Percentiles rank a stretch among this genome's conserved stretches.
Evolutionary conservation across 2,888 invertebrate genomes (phyloP).

Genomic region (Slavum lentiscoides): DNA sequence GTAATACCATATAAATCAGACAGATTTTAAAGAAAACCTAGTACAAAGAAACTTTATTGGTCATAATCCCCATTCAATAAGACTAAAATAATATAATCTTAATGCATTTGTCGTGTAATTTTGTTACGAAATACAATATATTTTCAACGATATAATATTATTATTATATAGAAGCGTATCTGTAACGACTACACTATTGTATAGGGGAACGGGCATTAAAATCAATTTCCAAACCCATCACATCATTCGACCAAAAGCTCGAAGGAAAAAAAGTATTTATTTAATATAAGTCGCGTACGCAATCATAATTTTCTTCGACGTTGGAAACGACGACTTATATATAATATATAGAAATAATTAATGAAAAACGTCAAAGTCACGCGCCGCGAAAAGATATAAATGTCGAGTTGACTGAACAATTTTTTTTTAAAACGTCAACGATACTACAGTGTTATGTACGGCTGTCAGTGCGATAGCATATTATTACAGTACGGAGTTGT

Average conservation of each 20-base stretch:
- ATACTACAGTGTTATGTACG: background rate
- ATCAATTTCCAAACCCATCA: background rate
- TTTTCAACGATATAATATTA: background rate
- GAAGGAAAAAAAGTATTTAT: no score
- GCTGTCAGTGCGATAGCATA: background rate
- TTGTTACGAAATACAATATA: background rate
- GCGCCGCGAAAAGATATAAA: background rate
- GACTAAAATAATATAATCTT: slow-evolving; percentile 12
- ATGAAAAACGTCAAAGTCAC: background rate
- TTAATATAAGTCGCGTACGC: no score
- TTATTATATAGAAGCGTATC: background rate
- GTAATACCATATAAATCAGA: background rate
- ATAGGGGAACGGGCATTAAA: background rate
- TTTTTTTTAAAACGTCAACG: background rate
- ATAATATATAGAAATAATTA: background rate
- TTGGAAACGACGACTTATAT: background rate
- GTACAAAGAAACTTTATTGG: background rate
- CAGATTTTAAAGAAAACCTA: background rate
- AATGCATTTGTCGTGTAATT: slow-evolving; percentile 21
- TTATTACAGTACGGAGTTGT: background rate
- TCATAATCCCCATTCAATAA: background rate
- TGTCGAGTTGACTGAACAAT: no score
- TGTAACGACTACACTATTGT: background rate
- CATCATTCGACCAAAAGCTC: background rate
- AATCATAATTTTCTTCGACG: background rate